Percentiles rank a stretch among this genome's conserved stretches.
Conservation (phyloP, 2,888 invertebrate species). For the Ophion ventricosus region DNA sequence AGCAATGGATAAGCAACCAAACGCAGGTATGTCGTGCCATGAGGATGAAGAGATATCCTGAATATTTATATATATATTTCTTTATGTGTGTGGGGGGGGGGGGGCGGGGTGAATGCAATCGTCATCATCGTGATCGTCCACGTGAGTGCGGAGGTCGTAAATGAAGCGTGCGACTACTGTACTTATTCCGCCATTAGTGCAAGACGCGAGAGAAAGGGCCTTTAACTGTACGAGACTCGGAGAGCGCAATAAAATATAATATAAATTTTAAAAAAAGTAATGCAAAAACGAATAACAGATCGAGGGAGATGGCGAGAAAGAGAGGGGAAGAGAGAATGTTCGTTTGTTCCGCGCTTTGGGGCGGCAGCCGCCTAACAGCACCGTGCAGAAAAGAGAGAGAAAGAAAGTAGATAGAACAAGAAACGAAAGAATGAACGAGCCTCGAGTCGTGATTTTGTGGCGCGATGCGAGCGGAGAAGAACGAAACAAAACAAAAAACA, state of each 20-base stretch:
- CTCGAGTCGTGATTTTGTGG: constrained; percentile 26
- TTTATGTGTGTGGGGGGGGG: background rate
- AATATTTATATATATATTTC: constrained; percentile 6
- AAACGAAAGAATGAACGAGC: constrained; percentile 9
- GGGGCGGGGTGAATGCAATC: constrained; percentile 9
- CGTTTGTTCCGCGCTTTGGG: too few relatives aligned
- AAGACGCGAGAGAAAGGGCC: constrained; percentile 47
- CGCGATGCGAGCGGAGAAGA: constrained; percentile 6
- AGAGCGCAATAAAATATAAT: constrained; percentile 37
- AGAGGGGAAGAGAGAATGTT: background rate
- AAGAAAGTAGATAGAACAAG: background rate
- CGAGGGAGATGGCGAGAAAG: background rate
- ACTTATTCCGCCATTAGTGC: constrained; percentile 52
- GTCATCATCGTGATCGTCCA: constrained; percentile 45
- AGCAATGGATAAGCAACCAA: constrained; percentile 30
- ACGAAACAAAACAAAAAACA: constrained; percentile 3
- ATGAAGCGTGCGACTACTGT: constrained; percentile 61
- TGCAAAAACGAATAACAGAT: background rate
- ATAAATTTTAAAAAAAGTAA: constrained; percentile 12
- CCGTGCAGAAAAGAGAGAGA: background rate
- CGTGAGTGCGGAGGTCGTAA: constrained; percentile 53
- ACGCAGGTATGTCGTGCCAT: constrained; percentile 6
- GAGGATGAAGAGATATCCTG: constrained; percentile 35
- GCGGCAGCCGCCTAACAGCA: too few relatives aligned
- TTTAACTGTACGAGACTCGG: constrained; percentile 30